These are phyloP conservation scores for Astreopora myriophthalma DNA, from an alignment of 64 coral and sea anemone genomes.

Conservation along the genomic window DNA sequence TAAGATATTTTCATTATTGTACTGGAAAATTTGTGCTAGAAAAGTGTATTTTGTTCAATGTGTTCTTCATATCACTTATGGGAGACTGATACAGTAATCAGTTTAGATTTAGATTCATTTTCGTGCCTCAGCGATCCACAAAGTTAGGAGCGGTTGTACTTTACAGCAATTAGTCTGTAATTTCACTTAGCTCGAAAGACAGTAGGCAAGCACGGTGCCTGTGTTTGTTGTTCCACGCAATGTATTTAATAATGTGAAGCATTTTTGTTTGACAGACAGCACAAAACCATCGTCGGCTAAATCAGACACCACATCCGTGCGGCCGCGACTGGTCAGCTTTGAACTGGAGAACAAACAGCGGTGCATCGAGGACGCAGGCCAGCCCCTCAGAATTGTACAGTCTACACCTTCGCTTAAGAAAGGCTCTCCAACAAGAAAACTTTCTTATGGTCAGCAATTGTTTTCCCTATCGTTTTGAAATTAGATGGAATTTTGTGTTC, in stretches of 20 bases:
- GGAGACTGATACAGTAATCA: too few species aligned
- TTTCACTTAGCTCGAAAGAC: background rate
- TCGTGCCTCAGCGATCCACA: background rate
- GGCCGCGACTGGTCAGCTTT: background rate
- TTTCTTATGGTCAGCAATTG: background rate
- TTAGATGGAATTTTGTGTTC: too few species aligned
- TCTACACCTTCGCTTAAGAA: slow-evolving; percentile 21
- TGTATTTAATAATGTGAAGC: background rate
- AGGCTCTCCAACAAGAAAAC: background rate
- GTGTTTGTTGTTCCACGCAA: background rate
- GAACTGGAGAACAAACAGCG: background rate
- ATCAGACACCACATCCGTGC: slow-evolving; percentile 42
- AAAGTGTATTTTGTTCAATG: too few species aligned
- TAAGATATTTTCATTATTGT: too few species aligned
- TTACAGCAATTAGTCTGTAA: background rate
- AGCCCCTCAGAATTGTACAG: background rate
- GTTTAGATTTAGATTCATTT: too few species aligned
- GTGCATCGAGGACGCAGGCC: background rate
- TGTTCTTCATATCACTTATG: too few species aligned
- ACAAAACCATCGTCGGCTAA: slow-evolving; percentile 24
- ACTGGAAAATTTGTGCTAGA: too few species aligned
- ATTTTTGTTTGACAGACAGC: slow-evolving; percentile 10
- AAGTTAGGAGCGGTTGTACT: background rate
- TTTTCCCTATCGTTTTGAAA: background rate
- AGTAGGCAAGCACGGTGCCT: background rate